Evolutionary conservation across 2,888 invertebrate species (phyloP), one percentile per base, ranked within the genome.

Genomic region (Amaurobius ferox): DNA sequence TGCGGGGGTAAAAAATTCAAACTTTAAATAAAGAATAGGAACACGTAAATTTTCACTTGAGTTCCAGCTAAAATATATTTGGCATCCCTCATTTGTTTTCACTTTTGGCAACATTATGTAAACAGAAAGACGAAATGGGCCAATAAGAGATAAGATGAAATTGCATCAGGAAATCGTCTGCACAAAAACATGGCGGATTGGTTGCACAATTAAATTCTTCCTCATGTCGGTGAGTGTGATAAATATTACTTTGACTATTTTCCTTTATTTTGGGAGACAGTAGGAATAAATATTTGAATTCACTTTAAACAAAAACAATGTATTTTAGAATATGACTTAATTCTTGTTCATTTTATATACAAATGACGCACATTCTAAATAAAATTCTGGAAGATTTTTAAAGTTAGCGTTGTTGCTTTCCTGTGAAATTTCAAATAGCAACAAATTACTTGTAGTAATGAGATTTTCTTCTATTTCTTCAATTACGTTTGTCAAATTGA

Each of bases 241-340:
- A 11, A 2, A 2, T 23, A 1, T 23, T 55, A 23, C 23, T 55
- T 55, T 55, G 55, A 55, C 19, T 55, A 55, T 55, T 55, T 23
- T 3, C 55, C 23, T 55, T 55, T 55, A 55, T 55, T 55, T 55
- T 55, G 23, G 23, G 55, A 55, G 23, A 55, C 55, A 55, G 19
- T 1, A 23, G 5, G 23, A 23, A 55, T 55, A 55, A 55, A 55
- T 23, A 55, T 2, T 5, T 16, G 44, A 16, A 16, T 16, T 16
- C 35, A 16, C 16, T 44, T 44, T 16, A 44, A 44, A 16, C 44
- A 16, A 7, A 44, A 35, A 35, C 9, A 35, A 35, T 35, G 35
- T 35, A n/a, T n/a, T n/a, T n/a, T n/a, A n/a, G n/a, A n/a, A n/a
- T n/a, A n/a, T n/a, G n/a, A n/a, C n/a, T n/a, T n/a, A n/a, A n/a